Conservation (phyloP, 2,797 vertebrate species). For the Mormyrops boulengeri region DNA sequence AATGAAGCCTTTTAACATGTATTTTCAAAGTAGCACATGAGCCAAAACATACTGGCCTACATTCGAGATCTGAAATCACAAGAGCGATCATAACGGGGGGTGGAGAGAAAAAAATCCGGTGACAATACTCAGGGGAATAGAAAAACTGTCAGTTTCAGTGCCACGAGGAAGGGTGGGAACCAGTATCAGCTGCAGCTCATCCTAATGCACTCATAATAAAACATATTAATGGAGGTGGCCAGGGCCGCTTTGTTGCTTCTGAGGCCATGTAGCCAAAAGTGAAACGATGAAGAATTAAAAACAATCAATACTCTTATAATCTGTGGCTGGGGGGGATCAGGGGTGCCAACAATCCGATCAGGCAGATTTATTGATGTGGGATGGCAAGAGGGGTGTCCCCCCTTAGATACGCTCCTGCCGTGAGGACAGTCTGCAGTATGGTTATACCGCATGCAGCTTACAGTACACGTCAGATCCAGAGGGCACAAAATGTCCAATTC, state of each 20-base stretch:
- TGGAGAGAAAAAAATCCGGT: background rate
- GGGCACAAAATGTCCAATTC: background rate
- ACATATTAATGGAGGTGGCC: background rate
- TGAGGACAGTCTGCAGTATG: background rate
- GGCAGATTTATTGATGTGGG: background rate
- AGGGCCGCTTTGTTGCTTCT: background rate
- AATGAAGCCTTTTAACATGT: conserved; percentile 34
- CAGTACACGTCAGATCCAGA: background rate
- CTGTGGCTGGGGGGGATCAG: background rate
- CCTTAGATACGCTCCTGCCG: background rate
- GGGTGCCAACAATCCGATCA: background rate
- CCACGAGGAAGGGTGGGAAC: background rate
- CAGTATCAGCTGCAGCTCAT: background rate
- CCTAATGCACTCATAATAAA: background rate
- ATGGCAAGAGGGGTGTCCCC: background rate
- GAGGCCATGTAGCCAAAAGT: background rate
- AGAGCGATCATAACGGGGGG: conserved; percentile 35
- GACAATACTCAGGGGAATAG: background rate
- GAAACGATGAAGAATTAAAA: background rate
- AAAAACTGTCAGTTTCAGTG: background rate
- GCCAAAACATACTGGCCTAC: conserved; percentile 27
- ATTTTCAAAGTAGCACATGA: conserved; percentile 35
- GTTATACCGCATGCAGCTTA: background rate
- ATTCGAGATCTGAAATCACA: conserved; percentile 40
- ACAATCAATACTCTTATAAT: background rate